A percentile compares a stretch with the other conserved stretches of the same genome.
Evolutionary conservation across 1,140 invertebrate genomes (phyloP).

Genomic region (Varroa destructor): DNA sequence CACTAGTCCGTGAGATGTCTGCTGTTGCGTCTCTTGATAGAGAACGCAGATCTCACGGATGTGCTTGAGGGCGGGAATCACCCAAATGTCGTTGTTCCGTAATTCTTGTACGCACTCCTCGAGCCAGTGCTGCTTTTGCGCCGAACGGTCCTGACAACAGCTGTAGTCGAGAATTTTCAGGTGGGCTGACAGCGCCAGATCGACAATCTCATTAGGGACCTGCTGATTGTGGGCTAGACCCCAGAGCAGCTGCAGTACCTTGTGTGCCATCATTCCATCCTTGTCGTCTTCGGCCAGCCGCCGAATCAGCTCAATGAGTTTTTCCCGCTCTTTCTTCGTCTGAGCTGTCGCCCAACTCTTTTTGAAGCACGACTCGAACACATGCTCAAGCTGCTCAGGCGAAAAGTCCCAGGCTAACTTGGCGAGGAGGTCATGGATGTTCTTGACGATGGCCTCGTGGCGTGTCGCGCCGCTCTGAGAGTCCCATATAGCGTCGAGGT

Average conservation of each 20-base stretch:
- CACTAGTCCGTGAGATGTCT: background rate
- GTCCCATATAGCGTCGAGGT: slow-evolving; percentile 88
- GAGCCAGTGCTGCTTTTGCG: slow-evolving; percentile 87
- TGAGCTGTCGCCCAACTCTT: slow-evolving; percentile 79
- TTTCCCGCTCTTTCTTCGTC: slow-evolving; percentile 87
- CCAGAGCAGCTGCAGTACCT: slow-evolving; percentile 88
- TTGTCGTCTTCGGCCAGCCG: slow-evolving; percentile 93
- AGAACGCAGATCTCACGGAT: slow-evolving; percentile 88
- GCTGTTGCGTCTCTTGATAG: slow-evolving; percentile 56
- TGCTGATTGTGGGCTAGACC: slow-evolving; percentile 90
- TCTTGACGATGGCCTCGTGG: slow-evolving; percentile 90
- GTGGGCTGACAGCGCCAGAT: slow-evolving; percentile 83
- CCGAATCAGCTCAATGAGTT: slow-evolving; percentile 82
- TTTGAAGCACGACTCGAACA: slow-evolving; percentile 78
- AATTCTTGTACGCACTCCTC: slow-evolving; percentile 89
- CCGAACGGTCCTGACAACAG: slow-evolving; percentile 83
- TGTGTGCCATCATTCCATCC: slow-evolving; percentile 95
- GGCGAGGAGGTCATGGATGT: slow-evolving; percentile 87
- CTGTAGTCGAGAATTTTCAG: slow-evolving; percentile 96
- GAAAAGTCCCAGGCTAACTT: slow-evolving; percentile 97
- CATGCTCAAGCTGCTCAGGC: slow-evolving; percentile 86
- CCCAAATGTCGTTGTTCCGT: slow-evolving; percentile 73
- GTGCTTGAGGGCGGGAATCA: slow-evolving; percentile 81
- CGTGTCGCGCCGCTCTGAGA: slow-evolving; percentile 69
- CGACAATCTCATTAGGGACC: slow-evolving; percentile 91